Conservation (phyloP, 2,888 invertebrate genomes). For the Gandaritis pyraliata region DNA sequence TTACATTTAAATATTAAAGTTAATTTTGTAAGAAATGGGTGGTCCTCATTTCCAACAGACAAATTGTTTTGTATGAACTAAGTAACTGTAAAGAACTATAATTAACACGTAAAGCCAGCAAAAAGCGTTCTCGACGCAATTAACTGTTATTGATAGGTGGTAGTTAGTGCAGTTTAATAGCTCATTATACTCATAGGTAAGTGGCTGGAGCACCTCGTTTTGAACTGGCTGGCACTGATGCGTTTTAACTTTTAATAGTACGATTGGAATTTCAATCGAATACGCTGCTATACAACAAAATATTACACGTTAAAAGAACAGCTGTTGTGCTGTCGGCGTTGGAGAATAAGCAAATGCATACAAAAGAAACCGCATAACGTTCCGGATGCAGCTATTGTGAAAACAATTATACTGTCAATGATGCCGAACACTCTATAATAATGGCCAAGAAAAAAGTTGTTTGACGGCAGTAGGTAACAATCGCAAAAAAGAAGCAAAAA, state of each 20-base stretch:
- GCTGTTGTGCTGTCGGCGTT: constrained; percentile 36
- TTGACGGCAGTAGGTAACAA: constrained; percentile 36
- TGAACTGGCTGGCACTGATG: constrained; percentile 12
- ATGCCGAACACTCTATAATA: constrained; percentile 46
- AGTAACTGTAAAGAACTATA: constrained; percentile 30
- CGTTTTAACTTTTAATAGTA: constrained; percentile 14
- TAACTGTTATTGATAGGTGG: constrained; percentile 36
- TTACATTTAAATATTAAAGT: not conserved
- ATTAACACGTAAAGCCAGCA: constrained; percentile 31
- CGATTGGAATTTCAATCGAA: constrained; percentile 15
- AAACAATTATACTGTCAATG: constrained; percentile 58
- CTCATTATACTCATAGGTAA: constrained; percentile 28
- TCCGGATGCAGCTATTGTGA: constrained; percentile 52
- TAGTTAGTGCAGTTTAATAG: constrained; percentile 34
- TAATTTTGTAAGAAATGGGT: not conserved
- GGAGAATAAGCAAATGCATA: constrained; percentile 33
- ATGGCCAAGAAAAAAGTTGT: constrained; percentile 40
- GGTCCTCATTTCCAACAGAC: constrained; percentile 21
- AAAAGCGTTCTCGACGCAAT: constrained; percentile 30
- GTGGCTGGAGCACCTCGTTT: constrained; percentile 17
- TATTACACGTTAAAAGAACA: constrained; percentile 28
- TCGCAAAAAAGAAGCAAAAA: constrained; percentile 55
- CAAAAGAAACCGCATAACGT: constrained; percentile 46
- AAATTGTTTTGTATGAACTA: constrained; percentile 27
- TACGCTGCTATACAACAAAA: constrained; percentile 11